Evolutionary conservation across 2,797 vertebrate species (phyloP), one percentile per base, ranked within the genome.

Genomic region (Propithecus deckenii): DNA sequence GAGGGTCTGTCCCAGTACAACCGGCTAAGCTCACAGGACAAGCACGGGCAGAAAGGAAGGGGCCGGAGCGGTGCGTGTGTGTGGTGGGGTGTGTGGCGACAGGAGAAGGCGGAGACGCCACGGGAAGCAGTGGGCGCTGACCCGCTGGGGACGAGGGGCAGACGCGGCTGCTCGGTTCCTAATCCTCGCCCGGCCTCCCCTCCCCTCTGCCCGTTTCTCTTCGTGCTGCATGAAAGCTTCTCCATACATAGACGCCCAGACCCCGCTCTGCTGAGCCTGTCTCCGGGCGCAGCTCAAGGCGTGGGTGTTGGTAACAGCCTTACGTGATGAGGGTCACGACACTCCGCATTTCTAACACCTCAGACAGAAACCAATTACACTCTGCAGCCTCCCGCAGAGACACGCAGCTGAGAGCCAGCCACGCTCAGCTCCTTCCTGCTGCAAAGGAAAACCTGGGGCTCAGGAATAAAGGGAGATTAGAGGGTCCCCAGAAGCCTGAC

Each of bases 301-400:
- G 41, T 4, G 89, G 79, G 91, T 72, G 88, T 18, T 9, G 25
- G 81, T 28, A 52, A 38, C 38, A 43, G 92, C 0, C 32, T 85
- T 14, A 32, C 65, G 15, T 0, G 20, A 81, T 1, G 52, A 86
- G 95, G 96, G 96, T 18, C 75, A 4, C 0, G 74, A 35, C 95
- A 38, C 0, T 11, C 67, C 23, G 0, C 0, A 74, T 9, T 69
- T 86, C 96, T 86, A 94, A 59, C 11, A 48, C 30, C 89, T 81
- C 90, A 38, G 83, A 43, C 69, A 93, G 91, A 95, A 80, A 80
- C 50, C 97, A 92, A 72, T 69, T 55, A 80, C 6, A 32, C 10
- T 43, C 97, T 1, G 22, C 87, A 28, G 38, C 55, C 91, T 96
- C 90, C 94, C 28, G 59, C 74, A 3, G 41, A 38, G 90, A 84